phyloP scores from a whole-genome alignment of 2,888 invertebrate species.

The Lycophotia porphyrea region DNA sequence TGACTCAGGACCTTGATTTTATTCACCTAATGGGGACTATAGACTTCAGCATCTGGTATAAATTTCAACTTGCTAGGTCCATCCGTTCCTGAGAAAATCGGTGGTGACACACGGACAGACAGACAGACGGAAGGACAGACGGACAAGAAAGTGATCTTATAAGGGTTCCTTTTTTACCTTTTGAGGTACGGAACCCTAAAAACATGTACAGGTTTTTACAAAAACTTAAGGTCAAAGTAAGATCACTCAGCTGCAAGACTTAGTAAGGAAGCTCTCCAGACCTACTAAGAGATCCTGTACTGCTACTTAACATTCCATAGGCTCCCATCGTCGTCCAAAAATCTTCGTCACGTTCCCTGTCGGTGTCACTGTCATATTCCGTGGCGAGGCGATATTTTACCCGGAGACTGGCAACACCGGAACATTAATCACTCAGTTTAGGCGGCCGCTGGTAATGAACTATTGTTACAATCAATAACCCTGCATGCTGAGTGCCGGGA shows the following conservation, averaged over 20 bases:
- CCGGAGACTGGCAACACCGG: constrained; percentile 51
- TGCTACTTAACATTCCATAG: constrained; percentile 24
- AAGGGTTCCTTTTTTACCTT: too few relatives aligned
- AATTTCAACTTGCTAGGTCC: too few relatives aligned
- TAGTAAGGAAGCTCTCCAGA: background rate
- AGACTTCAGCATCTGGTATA: too few relatives aligned
- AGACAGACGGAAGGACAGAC: too few relatives aligned
- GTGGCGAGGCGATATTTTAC: constrained; percentile 53
- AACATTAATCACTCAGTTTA: constrained; percentile 77
- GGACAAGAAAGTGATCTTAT: too few relatives aligned
- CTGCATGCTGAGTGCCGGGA: constrained; percentile 53
- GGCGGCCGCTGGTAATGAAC: constrained; percentile 74
- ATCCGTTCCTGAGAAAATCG: too few relatives aligned
- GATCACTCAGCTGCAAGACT: background rate
- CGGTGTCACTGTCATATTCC: constrained; percentile 46
- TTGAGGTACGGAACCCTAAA: too few relatives aligned
- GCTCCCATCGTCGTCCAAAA: background rate
- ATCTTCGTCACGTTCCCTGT: constrained; percentile 28
- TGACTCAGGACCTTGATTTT: too few relatives aligned
- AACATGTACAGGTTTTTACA: background rate
- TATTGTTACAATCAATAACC: constrained; percentile 74
- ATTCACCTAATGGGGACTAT: too few relatives aligned
- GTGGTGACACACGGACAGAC: too few relatives aligned
- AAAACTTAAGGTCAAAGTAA: background rate
- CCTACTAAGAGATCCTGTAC: background rate